phyloP scores from a whole-genome alignment of 1,140 invertebrate genomes.

The Tetragnatha versicolor region DNA sequence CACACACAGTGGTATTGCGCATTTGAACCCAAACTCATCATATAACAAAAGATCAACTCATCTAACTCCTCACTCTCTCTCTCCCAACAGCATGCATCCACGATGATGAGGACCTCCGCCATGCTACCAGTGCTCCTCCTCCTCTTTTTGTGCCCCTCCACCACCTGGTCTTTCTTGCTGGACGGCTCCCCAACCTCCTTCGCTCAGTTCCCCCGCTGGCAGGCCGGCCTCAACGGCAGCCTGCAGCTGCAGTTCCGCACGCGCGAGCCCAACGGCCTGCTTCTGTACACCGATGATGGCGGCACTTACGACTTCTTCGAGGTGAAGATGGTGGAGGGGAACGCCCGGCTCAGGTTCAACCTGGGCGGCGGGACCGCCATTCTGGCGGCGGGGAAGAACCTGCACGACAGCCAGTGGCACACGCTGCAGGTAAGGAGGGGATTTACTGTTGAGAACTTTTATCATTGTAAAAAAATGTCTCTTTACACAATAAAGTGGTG shows the following conservation, averaged over 20 bases:
- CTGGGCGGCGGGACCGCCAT: slow-evolving; percentile 90
- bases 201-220: slow-evolving; percentile 90
- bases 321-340: slow-evolving; percentile 86
- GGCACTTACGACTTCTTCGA: slow-evolving; percentile 92
- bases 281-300: slow-evolving; percentile 92
- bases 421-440: slow-evolving; percentile 83
- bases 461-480: too few species aligned
- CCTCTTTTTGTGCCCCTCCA: background rate
- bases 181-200: slow-evolving; percentile 86
- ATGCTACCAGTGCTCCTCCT: background rate
- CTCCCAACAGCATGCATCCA: too few species aligned
- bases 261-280: slow-evolving; percentile 84
- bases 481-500: too few species aligned
- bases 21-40: too few species aligned
- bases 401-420: slow-evolving; percentile 98
- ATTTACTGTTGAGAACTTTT: too few species aligned
- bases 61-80: too few species aligned
- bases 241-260: slow-evolving; percentile 92
- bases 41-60: too few species aligned
- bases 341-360: slow-evolving; percentile 86
- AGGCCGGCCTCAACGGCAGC: slow-evolving; percentile 85
- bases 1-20: too few species aligned
- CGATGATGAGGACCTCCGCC: background rate
- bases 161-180: slow-evolving; percentile 64
- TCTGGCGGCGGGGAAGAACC: slow-evolving; percentile 82